A percentile compares a stretch with the other conserved stretches of the same genome.
Evolutionary conservation across 2,888 invertebrate species (phyloP).

Genomic region (Clusia tigrina): DNA sequence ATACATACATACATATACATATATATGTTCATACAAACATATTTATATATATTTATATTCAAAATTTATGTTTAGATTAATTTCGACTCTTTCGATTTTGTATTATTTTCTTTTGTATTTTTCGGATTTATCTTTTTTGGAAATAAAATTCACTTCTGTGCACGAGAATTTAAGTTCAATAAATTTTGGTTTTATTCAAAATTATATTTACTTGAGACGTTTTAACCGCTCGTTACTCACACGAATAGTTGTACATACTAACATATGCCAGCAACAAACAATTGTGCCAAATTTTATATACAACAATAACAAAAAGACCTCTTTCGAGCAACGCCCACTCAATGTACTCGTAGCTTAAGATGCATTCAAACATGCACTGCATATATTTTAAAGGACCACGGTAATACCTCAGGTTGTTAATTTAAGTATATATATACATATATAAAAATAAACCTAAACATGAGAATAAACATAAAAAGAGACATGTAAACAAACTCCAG

Average conservation of each 20-base stretch:
- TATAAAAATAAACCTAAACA: too few species aligned
- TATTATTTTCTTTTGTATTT: constrained; percentile 47
- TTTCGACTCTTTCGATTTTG: constrained; percentile 46
- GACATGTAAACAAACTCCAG: background rate
- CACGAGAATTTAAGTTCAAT: constrained; percentile 23
- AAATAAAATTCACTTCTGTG: constrained; percentile 21
- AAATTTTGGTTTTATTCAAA: constrained; percentile 31
- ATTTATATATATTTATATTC: constrained; percentile 39
- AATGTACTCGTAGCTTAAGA: too few species aligned
- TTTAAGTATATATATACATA: constrained; percentile 6
- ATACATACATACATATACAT: constrained; percentile 28
- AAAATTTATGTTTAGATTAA: constrained; percentile 54
- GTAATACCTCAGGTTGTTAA: constrained; percentile 40
- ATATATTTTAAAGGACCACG: constrained; percentile 32
- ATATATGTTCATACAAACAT: constrained; percentile 22
- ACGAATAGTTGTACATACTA: background rate
- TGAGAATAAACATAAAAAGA: too few species aligned
- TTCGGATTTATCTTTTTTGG: constrained; percentile 44
- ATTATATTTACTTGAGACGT: constrained; percentile 28
- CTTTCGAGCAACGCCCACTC: background rate
- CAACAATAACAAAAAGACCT: background rate
- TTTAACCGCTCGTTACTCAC: background rate
- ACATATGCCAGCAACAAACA: background rate
- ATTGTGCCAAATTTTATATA: constrained; percentile 10
- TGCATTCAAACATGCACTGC: background rate